phyloP scores from a whole-genome alignment of 2,113 vertebrate species.

The Notechis scutatus region DNA sequence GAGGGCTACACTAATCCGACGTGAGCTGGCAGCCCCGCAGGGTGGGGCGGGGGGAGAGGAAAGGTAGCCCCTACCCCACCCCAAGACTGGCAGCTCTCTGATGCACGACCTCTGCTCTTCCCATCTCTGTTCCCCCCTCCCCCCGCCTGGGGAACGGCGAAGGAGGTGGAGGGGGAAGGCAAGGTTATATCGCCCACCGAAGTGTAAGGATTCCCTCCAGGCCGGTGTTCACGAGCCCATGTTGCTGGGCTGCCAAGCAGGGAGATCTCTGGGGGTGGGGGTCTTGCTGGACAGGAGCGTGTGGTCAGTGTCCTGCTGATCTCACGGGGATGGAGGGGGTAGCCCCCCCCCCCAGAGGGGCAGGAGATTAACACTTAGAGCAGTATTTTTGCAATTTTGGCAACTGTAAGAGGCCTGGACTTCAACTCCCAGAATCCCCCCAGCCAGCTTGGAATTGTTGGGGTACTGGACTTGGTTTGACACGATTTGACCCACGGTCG shows the following conservation, averaged over 20 bases:
- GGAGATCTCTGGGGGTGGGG: background rate
- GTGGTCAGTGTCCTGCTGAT: background rate
- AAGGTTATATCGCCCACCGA: background rate
- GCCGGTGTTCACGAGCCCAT: background rate
- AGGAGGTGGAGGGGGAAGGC: background rate
- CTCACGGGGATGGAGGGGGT: background rate
- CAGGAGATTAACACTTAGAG: background rate
- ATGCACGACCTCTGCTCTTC: too few species aligned
- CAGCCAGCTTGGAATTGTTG: background rate
- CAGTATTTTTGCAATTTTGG: background rate
- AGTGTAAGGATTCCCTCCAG: background rate
- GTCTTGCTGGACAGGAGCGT: background rate
- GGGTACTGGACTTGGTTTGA: background rate
- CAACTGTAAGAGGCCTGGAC: background rate
- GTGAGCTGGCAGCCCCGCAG: background rate
- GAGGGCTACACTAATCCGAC: background rate
- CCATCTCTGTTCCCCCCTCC: too few species aligned
- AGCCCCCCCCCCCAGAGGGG: background rate
- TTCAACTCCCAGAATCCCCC: background rate
- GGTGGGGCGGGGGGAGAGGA: background rate
- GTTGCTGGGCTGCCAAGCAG: background rate
- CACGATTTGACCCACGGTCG: background rate
- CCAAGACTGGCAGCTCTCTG: background rate
- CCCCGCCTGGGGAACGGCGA: background rate
- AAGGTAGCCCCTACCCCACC: background rate